These are phyloP conservation scores for Chymomyza procnemis DNA, from an alignment of 2,888 invertebrate species.

Conservation along the genomic window DNA sequence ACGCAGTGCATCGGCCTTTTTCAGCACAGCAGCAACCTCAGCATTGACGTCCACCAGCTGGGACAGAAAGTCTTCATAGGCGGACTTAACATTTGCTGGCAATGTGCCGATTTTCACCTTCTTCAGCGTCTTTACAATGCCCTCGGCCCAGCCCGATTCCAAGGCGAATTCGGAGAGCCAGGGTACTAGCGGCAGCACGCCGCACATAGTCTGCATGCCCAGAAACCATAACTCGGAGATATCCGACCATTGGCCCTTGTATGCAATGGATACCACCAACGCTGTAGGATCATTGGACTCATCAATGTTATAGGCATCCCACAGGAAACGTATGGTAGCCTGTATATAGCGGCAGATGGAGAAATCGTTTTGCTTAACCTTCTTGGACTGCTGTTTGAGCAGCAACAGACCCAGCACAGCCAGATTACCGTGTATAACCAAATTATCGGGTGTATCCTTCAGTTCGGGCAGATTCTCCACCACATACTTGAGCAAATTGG, in stretches of 20 bases:
- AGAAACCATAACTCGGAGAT: conserved; percentile 95
- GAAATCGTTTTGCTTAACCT: conserved; percentile 92
- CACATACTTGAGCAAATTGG: conserved; percentile 89
- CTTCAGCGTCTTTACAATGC: conserved; percentile 88
- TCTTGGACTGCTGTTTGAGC: conserved; percentile 89
- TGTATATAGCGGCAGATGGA: conserved; percentile 93
- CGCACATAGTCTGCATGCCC: conserved; percentile 95
- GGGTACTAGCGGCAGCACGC: conserved; percentile 88
- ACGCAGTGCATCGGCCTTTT: conserved; percentile 89
- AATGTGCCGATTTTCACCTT: conserved; percentile 91
- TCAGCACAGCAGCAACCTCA: conserved; percentile 86
- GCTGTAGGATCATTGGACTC: conserved; percentile 91
- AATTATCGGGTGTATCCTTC: conserved; percentile 89
- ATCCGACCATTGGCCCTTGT: conserved; percentile 93
- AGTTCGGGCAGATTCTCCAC: conserved; percentile 91
- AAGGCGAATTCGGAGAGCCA: conserved; percentile 95
- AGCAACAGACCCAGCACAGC: conserved; percentile 89
- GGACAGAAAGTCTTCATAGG: conserved; percentile 93
- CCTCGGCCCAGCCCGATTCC: conserved; percentile 96
- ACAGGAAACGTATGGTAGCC: conserved; percentile 92
- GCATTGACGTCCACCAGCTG: conserved; percentile 90
- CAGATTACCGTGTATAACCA: conserved; percentile 91
- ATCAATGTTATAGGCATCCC: conserved; percentile 95
- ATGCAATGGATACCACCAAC: conserved; percentile 89
- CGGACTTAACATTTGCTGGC: conserved; percentile 90